Evolutionary conservation across 2,797 vertebrate genomes (phyloP).

Genomic region (Graptemys geographica): DNA sequence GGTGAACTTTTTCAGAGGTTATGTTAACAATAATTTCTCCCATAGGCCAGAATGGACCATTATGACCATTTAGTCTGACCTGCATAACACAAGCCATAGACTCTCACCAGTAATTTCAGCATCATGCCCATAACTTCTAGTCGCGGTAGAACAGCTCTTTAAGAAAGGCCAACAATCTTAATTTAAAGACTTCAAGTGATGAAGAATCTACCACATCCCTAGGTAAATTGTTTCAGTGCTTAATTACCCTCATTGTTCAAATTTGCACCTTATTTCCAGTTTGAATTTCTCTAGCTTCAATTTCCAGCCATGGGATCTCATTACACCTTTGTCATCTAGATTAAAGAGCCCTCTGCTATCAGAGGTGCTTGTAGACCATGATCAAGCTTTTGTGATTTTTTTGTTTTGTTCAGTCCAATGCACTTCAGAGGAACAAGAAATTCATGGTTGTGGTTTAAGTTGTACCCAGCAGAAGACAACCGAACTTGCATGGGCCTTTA

Average conservation of each 20-base stretch:
- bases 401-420: neutral
- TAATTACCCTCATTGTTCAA: neutral
- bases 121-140: neutral
- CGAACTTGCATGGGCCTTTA: neutral
- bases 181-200: neutral
- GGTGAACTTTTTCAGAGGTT: neutral
- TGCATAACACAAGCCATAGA: neutral
- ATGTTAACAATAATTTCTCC: neutral
- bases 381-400: too few relatives aligned
- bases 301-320: neutral
- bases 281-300: neutral
- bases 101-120: neutral
- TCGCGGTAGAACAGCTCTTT: neutral
- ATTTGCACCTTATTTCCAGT: too few relatives aligned
- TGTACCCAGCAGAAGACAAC: neutral
- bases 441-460: neutral
- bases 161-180: neutral
- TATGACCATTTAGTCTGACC: neutral
- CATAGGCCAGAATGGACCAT: neutral
- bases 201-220: neutral
- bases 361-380: neutral
- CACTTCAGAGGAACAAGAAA: too few relatives aligned
- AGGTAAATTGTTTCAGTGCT: neutral
- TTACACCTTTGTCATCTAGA: neutral
- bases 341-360: neutral